Conservation (phyloP, 2,113 vertebrate species). For the Callochromis pleurospilus region DNA sequence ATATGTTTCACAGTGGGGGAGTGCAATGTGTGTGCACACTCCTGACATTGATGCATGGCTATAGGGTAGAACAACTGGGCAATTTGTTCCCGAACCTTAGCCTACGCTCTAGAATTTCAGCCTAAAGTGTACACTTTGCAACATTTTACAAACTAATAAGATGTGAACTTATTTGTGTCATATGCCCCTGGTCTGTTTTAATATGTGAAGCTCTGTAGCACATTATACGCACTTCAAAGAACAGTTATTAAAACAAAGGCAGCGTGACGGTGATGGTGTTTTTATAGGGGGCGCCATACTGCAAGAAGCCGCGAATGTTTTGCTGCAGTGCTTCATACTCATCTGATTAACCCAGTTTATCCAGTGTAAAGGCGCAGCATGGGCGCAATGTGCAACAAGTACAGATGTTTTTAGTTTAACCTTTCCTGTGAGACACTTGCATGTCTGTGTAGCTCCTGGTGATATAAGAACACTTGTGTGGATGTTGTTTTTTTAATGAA, state of each 20-base stretch:
- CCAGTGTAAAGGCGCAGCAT: background rate
- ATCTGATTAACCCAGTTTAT: slow-evolving; percentile 2
- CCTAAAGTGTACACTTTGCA: background rate
- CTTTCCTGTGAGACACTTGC: background rate
- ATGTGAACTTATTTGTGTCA: background rate
- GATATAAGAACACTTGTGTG: background rate
- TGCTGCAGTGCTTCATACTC: background rate
- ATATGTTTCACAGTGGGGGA: background rate
- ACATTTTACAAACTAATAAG: background rate
- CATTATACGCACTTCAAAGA: slow-evolving; percentile 11
- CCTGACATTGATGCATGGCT: slow-evolving; percentile 25
- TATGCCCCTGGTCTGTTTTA: background rate
- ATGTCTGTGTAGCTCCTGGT: background rate
- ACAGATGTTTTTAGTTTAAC: slow-evolving; percentile 6
- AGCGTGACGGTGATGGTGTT: background rate
- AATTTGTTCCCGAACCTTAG: slow-evolving; percentile 6
- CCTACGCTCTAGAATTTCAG: background rate
- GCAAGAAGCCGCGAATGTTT: background rate
- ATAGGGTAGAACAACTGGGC: background rate
- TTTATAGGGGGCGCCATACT: slow-evolving; percentile 27
- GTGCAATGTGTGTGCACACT: background rate
- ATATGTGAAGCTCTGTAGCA: background rate
- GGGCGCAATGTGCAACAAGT: background rate
- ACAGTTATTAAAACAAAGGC: slow-evolving; percentile 4
- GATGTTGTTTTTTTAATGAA: background rate